Percentiles rank a stretch among this genome's conserved stretches.
Evolutionary conservation across 1,140 invertebrate species (phyloP).

Genomic region (Anoplolepis gracilipes): DNA sequence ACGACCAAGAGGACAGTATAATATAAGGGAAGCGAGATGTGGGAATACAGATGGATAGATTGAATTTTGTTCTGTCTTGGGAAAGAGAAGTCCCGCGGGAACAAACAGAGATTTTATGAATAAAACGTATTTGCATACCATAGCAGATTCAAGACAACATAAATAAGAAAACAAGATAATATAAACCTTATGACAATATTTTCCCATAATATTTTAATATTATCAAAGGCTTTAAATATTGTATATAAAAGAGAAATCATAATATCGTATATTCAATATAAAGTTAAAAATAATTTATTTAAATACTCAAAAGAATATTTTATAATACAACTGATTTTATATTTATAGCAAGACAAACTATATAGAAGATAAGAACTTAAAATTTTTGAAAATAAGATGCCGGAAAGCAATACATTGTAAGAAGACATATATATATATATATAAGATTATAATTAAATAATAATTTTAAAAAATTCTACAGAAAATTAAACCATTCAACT

Average conservation of each 20-base stretch:
- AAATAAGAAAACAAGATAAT: constrained; percentile 11
- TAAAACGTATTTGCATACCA: constrained; percentile 30
- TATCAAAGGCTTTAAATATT: background rate
- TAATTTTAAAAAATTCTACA: background rate
- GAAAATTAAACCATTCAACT: too few species aligned
- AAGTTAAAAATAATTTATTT: background rate
- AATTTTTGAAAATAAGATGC: background rate
- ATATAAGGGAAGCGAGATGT: background rate
- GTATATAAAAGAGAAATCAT: background rate
- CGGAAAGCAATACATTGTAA: background rate
- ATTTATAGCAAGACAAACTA: background rate
- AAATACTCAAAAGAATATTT: background rate
- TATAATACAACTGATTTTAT: background rate
- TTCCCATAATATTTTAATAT: background rate
- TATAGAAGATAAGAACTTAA: background rate
- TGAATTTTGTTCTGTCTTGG: constrained; percentile 32
- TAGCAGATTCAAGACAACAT: background rate
- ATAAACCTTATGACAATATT: background rate
- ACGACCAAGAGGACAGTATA: background rate
- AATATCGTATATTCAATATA: background rate
- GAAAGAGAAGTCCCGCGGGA: constrained; percentile 19
- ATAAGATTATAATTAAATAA: background rate
- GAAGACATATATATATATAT: too few species aligned
- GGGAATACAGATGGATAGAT: constrained; percentile 26
- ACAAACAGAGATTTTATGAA: constrained; percentile 55